Percentiles rank a stretch among this genome's conserved stretches.
These are phyloP conservation scores for Galaxea fascicularis DNA, from an alignment of 92 coral and sea anemone species.

Conservation along the genomic window DNA sequence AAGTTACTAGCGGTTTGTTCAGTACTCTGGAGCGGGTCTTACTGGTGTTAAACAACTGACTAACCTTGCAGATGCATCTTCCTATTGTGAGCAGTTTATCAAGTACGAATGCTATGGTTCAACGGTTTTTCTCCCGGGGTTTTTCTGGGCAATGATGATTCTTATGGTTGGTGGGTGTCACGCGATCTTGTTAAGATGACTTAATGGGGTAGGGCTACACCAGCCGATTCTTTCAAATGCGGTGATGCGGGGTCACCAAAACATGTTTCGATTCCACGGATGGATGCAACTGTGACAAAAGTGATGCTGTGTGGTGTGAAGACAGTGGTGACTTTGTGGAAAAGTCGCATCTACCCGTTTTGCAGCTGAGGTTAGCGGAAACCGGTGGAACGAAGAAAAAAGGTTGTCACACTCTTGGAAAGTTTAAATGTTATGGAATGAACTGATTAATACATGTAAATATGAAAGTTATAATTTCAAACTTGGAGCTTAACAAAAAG, in stretches of 20 bases:
- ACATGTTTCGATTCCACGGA: neutral
- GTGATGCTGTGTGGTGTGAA: neutral
- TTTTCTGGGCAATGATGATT: neutral
- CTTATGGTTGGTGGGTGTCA: neutral
- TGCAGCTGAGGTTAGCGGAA: too few relatives aligned
- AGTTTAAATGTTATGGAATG: too few relatives aligned
- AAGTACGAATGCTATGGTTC: neutral
- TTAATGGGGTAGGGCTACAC: neutral
- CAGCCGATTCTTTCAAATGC: neutral
- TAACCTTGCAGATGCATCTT: fast-evolving
- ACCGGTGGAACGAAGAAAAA: too few relatives aligned
- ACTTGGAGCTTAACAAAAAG: too few relatives aligned
- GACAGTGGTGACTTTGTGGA: neutral
- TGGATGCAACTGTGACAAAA: neutral
- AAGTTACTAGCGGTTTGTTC: neutral
- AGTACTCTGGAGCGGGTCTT: neutral
- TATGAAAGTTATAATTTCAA: too few relatives aligned
- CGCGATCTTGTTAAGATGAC: neutral
- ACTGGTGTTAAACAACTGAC: neutral
- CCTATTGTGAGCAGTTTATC: neutral
- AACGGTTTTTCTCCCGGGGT: neutral
- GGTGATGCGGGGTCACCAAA: neutral
- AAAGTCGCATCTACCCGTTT: too few relatives aligned
- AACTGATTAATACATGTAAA: too few relatives aligned
- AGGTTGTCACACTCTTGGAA: too few relatives aligned